These are phyloP conservation scores for Sinocyclocheilus anshuiensis DNA, from an alignment of 2,113 vertebrate species.

Conservation along the genomic window DNA sequence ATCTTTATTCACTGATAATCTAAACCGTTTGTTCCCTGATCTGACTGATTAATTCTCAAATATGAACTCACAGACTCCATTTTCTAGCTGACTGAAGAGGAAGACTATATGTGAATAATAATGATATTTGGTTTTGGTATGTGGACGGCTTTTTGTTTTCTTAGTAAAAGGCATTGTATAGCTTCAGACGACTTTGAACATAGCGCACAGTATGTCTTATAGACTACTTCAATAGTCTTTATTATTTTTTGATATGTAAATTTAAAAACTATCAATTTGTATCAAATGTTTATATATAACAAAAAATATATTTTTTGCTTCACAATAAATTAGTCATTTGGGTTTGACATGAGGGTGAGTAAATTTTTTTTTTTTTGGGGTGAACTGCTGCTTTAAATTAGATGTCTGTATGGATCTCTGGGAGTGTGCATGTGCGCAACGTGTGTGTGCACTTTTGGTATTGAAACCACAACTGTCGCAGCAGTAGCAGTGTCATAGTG, in stretches of 20 bases:
- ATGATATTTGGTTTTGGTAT: background rate
- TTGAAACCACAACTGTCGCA: background rate
- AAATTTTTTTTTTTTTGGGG: background rate
- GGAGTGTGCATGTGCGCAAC: background rate
- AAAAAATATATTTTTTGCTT: no score
- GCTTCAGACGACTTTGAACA: no score
- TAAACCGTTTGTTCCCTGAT: no score
- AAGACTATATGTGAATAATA: background rate
- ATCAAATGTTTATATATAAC: no score
- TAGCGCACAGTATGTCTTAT: no score
- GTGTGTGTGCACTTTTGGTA: conserved; percentile 12
- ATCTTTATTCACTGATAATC: no score
- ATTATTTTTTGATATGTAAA: no score
- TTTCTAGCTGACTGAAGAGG: background rate
- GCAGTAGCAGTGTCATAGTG: conserved; percentile 28
- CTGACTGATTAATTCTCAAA: no score
- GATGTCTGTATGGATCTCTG: background rate
- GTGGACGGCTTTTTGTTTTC: no score
- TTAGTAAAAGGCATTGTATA: no score
- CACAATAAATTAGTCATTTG: no score
- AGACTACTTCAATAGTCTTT: no score
- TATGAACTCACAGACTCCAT: background rate
- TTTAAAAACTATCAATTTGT: background rate
- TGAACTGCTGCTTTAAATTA: background rate
- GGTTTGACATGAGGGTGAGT: background rate